Conservation (phyloP, 2,113 vertebrate genomes). For the Seriola aureovittata region DNA sequence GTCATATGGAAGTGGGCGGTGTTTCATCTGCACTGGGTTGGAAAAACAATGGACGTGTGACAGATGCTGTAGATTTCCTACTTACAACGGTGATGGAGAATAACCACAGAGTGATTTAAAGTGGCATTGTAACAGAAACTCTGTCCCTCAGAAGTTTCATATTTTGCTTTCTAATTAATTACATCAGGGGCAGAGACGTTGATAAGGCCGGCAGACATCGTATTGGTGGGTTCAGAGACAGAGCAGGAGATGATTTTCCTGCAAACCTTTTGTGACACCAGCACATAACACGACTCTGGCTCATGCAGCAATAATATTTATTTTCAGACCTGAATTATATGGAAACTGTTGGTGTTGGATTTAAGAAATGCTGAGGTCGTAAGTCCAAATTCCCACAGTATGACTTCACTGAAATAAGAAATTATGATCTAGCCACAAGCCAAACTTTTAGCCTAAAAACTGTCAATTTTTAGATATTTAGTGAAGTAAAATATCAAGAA, state of each 20-base stretch:
- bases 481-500: neutral
- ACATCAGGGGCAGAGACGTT: neutral
- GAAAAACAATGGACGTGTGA: too few relatives aligned
- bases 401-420: neutral
- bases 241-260: neutral
- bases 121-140: slow-evolving; percentile 7
- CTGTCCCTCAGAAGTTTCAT: slow-evolving; percentile 9
- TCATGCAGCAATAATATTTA: neutral
- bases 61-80: neutral
- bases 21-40: too few relatives aligned
- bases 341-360: neutral
- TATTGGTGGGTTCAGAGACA: neutral
- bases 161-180: slow-evolving; percentile 23
- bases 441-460: neutral
- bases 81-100: neutral
- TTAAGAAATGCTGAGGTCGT: neutral
- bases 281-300: neutral
- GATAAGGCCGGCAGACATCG: neutral
- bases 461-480: neutral
- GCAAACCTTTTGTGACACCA: slow-evolving; percentile 8
- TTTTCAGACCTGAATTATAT: neutral
- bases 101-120: slow-evolving; percentile 9
- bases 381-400: neutral
- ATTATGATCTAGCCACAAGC: neutral
- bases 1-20: too few relatives aligned